Percentiles rank a stretch among this genome's conserved stretches.
Conservation (phyloP, 2,797 vertebrate species). For the Hemibagrus guttatus region DNA sequence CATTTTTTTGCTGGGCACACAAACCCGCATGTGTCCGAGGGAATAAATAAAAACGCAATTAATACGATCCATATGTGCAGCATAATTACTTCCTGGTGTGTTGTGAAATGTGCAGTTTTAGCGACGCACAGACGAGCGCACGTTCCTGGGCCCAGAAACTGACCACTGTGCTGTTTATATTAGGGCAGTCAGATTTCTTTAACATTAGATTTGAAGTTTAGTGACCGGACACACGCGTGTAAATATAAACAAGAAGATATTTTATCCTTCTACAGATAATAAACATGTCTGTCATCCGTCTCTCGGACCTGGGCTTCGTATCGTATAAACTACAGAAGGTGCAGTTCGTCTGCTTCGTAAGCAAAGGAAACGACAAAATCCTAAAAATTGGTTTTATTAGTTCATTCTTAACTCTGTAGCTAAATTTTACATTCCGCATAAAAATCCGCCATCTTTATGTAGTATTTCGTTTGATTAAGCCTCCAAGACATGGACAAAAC, state of each 20-base stretch:
- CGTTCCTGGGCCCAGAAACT: neutral
- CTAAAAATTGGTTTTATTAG: neutral
- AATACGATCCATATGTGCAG: constrained; percentile 60
- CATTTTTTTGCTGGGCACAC: neutral
- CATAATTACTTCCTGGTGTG: constrained; percentile 56
- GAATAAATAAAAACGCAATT: constrained; percentile 50
- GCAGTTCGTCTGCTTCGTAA: neutral
- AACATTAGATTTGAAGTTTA: neutral
- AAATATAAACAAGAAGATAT: neutral
- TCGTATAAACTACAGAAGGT: neutral
- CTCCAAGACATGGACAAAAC: too few relatives aligned
- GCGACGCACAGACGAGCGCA: constrained; percentile 12
- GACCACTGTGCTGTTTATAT: neutral
- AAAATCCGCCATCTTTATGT: neutral
- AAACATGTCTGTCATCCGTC: neutral
- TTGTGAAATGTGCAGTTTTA: constrained; percentile 53
- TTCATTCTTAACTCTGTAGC: neutral
- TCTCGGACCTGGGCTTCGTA: too few relatives aligned
- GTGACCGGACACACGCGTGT: neutral
- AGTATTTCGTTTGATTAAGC: too few relatives aligned
- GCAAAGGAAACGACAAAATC: neutral
- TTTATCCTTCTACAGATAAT: neutral
- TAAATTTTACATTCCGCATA: neutral
- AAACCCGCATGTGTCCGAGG: constrained; percentile 12
- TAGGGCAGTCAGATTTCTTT: neutral